Evolutionary conservation across 2,797 vertebrate genomes (phyloP).

Genomic region (Leptatherina wallacei): DNA sequence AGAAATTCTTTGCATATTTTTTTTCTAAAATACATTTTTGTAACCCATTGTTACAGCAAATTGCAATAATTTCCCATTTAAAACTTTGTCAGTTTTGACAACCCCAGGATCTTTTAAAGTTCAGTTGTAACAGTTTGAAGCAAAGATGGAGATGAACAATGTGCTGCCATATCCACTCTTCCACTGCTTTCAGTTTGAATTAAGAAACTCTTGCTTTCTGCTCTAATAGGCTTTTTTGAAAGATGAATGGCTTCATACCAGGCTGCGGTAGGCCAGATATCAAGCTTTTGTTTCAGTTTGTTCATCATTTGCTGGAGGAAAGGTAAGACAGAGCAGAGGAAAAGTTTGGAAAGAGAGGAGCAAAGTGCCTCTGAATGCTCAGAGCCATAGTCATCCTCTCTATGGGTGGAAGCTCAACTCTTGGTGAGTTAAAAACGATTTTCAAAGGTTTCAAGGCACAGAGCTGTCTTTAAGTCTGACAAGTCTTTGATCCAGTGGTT

Average conservation of each 20-base stretch:
- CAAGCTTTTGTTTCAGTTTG: conserved; percentile 65
- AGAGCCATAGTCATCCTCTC: conserved; percentile 49
- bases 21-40: too few relatives aligned
- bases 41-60: too few relatives aligned
- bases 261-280: conserved; percentile 63
- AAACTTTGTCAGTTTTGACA: background rate
- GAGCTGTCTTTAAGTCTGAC: conserved; percentile 61
- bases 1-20: too few relatives aligned
- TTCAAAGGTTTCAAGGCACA: conserved; percentile 51
- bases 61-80: too few relatives aligned
- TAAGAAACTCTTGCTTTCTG: conserved; percentile 51
- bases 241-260: conserved; percentile 66
- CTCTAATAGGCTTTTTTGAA: conserved; percentile 70
- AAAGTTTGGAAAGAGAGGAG: conserved; percentile 17
- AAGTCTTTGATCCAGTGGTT: conserved; percentile 72
- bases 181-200: conserved; percentile 52
- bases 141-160: background rate
- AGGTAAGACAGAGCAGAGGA: conserved; percentile 11
- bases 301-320: conserved; percentile 58
- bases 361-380: conserved; percentile 38
- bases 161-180: conserved; percentile 38
- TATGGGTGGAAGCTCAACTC: conserved; percentile 54
- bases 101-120: conserved; percentile 2
- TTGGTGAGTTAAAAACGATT: conserved; percentile 53
- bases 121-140: background rate